Conservation (phyloP, 2,888 invertebrate genomes). For the Iphiclides podalirius region DNA sequence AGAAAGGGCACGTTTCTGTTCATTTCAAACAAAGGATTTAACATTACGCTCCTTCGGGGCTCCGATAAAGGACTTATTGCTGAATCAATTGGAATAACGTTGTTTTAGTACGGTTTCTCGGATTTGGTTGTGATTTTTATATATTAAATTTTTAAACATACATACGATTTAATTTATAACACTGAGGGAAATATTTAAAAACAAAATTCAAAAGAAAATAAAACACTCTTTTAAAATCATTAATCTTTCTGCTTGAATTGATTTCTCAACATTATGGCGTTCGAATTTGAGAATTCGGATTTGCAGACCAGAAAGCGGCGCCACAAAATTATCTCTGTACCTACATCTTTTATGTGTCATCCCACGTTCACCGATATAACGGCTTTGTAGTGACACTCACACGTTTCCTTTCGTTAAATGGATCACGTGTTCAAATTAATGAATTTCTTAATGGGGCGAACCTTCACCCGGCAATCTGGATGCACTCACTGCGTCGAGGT, state of each 20-base stretch:
- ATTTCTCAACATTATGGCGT: too few species aligned
- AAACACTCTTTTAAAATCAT: too few species aligned
- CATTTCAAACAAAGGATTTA: conserved; percentile 36
- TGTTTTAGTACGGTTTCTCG: conserved; percentile 22
- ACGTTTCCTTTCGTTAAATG: too few species aligned
- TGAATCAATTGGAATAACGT: conserved; percentile 31
- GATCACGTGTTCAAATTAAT: background rate
- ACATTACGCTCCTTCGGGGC: conserved; percentile 32
- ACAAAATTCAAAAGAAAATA: too few species aligned
- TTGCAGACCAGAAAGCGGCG: background rate
- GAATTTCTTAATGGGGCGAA: too few species aligned
- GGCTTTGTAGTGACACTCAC: background rate
- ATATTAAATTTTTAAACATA: too few species aligned
- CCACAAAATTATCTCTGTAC: background rate
- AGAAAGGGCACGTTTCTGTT: conserved; percentile 3
- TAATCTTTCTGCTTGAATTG: too few species aligned
- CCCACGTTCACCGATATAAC: background rate
- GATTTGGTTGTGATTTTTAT: conserved; percentile 2
- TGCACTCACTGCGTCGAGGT: too few species aligned
- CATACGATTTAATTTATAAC: too few species aligned
- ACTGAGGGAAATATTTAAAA: too few species aligned
- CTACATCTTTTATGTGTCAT: background rate
- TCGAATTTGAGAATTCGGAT: too few species aligned
- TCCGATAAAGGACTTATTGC: conserved; percentile 31
- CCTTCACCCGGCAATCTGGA: too few species aligned